Conservation (phyloP, 2,888 invertebrate genomes). For the Cephus pygmeus region DNA sequence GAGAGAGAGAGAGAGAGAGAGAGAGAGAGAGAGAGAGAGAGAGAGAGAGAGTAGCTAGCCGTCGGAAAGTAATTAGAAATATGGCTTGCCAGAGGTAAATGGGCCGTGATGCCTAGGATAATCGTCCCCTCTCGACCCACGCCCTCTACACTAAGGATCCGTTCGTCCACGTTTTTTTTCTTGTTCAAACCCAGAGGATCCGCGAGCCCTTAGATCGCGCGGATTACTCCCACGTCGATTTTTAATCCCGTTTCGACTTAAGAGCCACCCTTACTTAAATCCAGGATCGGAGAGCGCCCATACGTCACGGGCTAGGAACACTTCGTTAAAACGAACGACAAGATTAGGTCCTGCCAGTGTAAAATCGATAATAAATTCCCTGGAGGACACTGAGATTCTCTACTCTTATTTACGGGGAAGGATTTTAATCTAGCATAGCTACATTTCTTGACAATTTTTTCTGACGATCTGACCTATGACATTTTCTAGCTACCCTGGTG, state of each 20-base stretch:
- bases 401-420: background rate
- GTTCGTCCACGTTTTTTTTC: constrained; percentile 22
- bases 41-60: constrained; percentile 35
- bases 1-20: constrained; percentile 4
- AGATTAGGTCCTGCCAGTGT: background rate
- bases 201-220: background rate
- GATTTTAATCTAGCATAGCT: background rate
- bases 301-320: background rate
- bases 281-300: constrained; percentile 1
- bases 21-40: constrained; percentile 27
- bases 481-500: background rate
- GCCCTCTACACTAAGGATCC: constrained; percentile 10
- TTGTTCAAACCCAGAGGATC: background rate
- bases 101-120: constrained; percentile 57
- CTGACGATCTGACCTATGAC: background rate
- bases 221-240: constrained; percentile 10
- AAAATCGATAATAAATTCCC: background rate
- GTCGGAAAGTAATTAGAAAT: constrained; percentile 62
- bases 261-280: background rate
- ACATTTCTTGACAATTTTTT: background rate
- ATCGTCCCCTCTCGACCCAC: constrained; percentile 35
- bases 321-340: background rate
- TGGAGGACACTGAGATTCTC: background rate
- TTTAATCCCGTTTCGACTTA: constrained; percentile 7
- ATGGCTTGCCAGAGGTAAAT: constrained; percentile 59